Evolutionary conservation across 2,797 vertebrate genomes (phyloP).

Genomic region (Presbytis comata): DNA sequence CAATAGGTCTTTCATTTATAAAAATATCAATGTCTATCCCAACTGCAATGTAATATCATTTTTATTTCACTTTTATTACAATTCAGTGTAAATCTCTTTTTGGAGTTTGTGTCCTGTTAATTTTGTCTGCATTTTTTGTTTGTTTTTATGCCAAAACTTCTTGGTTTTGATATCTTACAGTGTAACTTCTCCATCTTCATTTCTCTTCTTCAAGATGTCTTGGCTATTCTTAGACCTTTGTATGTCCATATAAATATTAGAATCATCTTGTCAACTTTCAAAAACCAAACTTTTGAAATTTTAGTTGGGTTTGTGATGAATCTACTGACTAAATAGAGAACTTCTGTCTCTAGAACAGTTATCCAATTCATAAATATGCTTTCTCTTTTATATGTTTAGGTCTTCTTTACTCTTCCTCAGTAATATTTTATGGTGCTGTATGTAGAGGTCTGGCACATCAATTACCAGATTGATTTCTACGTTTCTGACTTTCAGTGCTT

Average conservation of each 20-base stretch:
- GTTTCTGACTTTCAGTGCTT: neutral
- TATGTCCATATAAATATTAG: neutral
- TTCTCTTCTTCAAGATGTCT: neutral
- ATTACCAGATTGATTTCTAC: neutral
- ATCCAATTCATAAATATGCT: neutral
- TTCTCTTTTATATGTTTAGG: neutral
- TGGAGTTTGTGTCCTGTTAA: neutral
- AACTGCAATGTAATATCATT: neutral
- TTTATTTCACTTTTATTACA: neutral
- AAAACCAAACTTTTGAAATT: neutral
- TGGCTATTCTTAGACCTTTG: neutral
- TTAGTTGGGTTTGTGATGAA: neutral
- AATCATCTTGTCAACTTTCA: neutral
- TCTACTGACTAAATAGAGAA: neutral
- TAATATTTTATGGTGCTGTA: neutral
- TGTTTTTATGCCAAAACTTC: neutral
- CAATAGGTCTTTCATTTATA: neutral
- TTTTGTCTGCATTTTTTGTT: neutral
- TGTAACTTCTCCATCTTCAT: neutral
- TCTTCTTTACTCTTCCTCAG: neutral
- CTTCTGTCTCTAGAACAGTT: neutral
- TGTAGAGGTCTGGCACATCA: neutral
- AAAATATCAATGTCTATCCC: neutral
- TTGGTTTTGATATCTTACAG: neutral
- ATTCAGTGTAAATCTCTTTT: neutral